Evolutionary conservation across 1,140 invertebrate genomes (phyloP), one percentile per base, ranked within the genome.

Genomic region (Bombus breviceps): DNA sequence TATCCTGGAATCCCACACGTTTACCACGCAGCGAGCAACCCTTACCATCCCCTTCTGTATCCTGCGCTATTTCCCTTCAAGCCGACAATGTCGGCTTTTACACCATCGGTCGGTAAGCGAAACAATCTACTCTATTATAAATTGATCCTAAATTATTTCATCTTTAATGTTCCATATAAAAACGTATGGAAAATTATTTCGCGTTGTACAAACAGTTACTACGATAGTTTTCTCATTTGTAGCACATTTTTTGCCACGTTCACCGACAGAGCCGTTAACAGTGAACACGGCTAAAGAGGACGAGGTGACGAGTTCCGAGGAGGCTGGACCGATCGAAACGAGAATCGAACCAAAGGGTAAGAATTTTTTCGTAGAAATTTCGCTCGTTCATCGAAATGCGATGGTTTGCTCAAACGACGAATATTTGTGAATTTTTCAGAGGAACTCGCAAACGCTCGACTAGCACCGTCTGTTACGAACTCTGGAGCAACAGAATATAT

Each of bases 261-360:
- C 93, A 13, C 57, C 92, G 25, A 69, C 91, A 28, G 94, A 95
- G 87, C 75, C 93, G 12, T 75, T 95, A 72, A 75, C 93, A 10
- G 87, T 91, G 13, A 90, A 91, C 10, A 85, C 91, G 1, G 95
- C 95, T 84, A 97, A 97, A 90, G 97, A 97, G 89, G 97, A 97
- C 89, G 97, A 97, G 94, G 97, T 97, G 0, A 97, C 96, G 0
- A 97, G 97, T 93, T 97, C 97, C 12, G 97, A 97, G 92, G 97
- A 97, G 94, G 95, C 96, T 43, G 92, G 91, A 13, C 91, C 88
- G 8, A 91, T 90, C 43, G 88, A 91, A 1, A 62, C 83, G 22
- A 86, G 88, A 37, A 81, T 90, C 34, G 86, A 91, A 57, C 73
- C 83, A 1, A 88, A 91, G 77, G 90, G 88, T 91, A n/a, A 66